A percentile compares a stretch with the other conserved stretches of the same genome.
Evolutionary conservation across 2,888 invertebrate genomes (phyloP).

Genomic region (Quadroppia sp.): DNA sequence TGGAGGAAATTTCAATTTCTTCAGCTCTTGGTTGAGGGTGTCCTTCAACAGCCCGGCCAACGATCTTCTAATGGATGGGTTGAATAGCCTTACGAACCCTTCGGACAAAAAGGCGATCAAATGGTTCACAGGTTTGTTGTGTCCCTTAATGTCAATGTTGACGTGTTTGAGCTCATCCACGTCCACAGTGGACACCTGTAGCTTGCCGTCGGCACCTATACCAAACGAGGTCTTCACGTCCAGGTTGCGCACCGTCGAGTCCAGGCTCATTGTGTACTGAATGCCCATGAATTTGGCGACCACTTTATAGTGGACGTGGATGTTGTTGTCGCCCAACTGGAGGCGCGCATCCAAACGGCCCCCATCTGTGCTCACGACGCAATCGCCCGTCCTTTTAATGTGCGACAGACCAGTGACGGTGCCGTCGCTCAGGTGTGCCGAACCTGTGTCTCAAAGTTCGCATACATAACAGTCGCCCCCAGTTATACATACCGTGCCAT

Average conservation of each 20-base stretch:
- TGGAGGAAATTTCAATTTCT: conserved; percentile 25
- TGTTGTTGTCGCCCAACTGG: conserved; percentile 13
- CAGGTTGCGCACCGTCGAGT: neutral
- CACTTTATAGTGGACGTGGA: neutral
- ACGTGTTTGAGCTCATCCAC: conserved; percentile 29
- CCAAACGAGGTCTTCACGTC: neutral
- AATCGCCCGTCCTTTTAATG: conserved; percentile 7
- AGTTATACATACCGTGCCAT: no score
- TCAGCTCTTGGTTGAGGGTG: neutral
- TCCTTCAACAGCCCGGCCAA: neutral
- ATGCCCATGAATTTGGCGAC: neutral
- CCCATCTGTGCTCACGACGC: neutral
- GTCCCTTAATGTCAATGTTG: conserved; percentile 22
- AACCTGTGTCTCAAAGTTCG: no score
- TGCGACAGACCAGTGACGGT: conserved; percentile 11
- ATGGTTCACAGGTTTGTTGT: neutral
- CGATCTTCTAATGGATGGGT: neutral
- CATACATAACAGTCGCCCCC: no score
- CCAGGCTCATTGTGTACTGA: neutral
- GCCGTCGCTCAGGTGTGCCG: neutral
- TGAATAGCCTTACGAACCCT: conserved; percentile 1
- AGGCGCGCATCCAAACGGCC: conserved; percentile 2
- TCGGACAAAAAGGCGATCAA: conserved; percentile 14
- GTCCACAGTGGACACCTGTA: neutral
- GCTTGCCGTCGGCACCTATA: conserved; percentile 9